Conservation (phyloP, 2,797 vertebrate genomes). For the Fundulus diaphanus region DNA sequence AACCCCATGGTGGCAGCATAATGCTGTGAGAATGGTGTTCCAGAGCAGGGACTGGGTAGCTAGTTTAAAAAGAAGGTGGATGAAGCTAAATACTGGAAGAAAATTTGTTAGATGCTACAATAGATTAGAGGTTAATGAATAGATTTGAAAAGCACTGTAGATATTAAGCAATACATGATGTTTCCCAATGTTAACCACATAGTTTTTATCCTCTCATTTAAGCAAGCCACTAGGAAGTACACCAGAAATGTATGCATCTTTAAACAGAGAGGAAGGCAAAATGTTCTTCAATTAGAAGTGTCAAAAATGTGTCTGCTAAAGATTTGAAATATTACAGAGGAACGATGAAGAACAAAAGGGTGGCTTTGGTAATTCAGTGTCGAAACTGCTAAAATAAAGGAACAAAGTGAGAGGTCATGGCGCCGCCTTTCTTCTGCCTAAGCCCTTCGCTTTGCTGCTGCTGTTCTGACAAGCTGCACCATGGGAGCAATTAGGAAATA, state of each 20-base stretch:
- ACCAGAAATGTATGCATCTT: neutral
- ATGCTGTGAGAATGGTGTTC: neutral
- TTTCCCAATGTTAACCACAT: neutral
- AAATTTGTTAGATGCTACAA: neutral
- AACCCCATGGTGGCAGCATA: neutral
- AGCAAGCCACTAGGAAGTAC: neutral
- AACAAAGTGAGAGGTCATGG: slow-evolving; percentile 22
- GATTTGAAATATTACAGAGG: neutral
- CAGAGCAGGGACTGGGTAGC: neutral
- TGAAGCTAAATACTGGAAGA: neutral
- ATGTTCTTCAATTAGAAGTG: neutral
- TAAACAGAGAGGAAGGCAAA: neutral
- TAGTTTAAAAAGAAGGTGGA: neutral
- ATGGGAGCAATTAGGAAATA: slow-evolving; percentile 60
- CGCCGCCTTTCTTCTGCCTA: slow-evolving; percentile 26
- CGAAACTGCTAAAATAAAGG: slow-evolving; percentile 22
- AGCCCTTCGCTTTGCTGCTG: slow-evolving; percentile 44
- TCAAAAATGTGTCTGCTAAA: neutral
- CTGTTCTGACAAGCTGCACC: slow-evolving; percentile 57
- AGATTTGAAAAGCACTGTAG: neutral
- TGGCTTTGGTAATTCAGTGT: slow-evolving; percentile 27
- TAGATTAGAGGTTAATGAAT: neutral
- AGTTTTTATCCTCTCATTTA: neutral
- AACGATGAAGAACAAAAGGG: neutral
- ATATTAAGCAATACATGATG: too few relatives aligned